Evolutionary conservation across 2,888 invertebrate species (phyloP), one percentile per base, ranked within the genome.

Genomic region (Lithophane leautieri): DNA sequence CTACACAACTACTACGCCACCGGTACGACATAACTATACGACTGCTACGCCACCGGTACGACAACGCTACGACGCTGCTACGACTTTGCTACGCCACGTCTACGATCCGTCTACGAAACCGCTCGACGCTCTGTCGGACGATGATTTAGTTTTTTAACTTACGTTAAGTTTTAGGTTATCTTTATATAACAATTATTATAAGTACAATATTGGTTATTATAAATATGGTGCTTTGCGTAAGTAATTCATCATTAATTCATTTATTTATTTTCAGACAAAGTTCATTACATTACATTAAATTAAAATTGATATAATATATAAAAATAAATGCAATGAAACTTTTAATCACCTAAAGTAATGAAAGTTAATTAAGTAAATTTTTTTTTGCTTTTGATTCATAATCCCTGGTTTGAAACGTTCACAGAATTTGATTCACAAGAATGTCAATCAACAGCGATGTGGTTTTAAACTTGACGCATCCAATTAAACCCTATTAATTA

Each of bases 401-500:
- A 56, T 47, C 28, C 19, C 6, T 54, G 19, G 11, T 44, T 47
- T 42, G 2, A 8, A 8, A 12, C 28, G 14, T 70, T 54, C 28
- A 40, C 0, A 50, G 16, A 28, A 58, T 56, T 63, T 50, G 6
- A 75, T 52, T 66, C 42, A 63, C 22, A 25, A 8, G 11, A 60
- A 70, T 54, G 4, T n/a, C 19, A 62, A 68, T 62, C 22, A 69
- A 34, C 19, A 58, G 25, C 12, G 8, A 40, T 11, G 3, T 58
- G 12, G 6, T 69, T 76, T 68, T 25, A 58, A 76, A 47, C 58
- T 34, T 54, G 52, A 63, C 34, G 22, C 28, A 54, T 8, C 47
- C 52, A 68, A 65, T 69, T 54, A 69, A 25, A 73, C 22, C 52
- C 19, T 56, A 44, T 63, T 58, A 73, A 65, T 68, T 40, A 42